These are phyloP conservation scores for Coracopsis vasa DNA, from an alignment of 2,113 vertebrate species.

Conservation along the genomic window DNA sequence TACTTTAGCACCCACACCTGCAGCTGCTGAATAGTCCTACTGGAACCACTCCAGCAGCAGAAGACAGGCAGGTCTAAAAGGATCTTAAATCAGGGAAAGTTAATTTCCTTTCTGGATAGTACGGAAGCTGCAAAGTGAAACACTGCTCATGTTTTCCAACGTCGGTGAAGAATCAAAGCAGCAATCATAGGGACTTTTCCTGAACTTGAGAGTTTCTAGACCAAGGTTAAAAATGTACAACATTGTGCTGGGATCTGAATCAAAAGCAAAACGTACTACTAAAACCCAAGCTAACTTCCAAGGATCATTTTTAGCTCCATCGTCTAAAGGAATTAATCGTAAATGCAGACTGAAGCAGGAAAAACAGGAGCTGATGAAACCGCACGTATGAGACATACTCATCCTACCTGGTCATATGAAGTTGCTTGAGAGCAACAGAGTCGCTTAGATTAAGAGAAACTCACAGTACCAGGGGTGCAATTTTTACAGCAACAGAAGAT, in stretches of 20 bases:
- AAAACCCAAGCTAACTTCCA: conserved; percentile 1
- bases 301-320: neutral
- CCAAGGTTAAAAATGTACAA: neutral
- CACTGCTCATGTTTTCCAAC: conserved; percentile 46
- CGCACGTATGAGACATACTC: neutral
- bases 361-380: neutral
- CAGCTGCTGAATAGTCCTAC: conserved; percentile 47
- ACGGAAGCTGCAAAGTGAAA: conserved; percentile 42
- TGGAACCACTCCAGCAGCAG: conserved; percentile 38
- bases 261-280: neutral
- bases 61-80: conserved; percentile 56
- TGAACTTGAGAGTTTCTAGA: conserved; percentile 2
- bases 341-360: neutral
- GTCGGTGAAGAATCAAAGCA: conserved; percentile 33
- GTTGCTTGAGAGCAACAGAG: neutral
- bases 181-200: conserved; percentile 13
- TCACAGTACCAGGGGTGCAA: neutral
- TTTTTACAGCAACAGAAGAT: neutral
- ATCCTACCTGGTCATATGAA: neutral
- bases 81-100: conserved; percentile 63
- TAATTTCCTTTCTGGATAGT: conserved; percentile 64
- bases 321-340: neutral
- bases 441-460: neutral
- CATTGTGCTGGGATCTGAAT: neutral
- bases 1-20: conserved; percentile 57